phyloP scores from a whole-genome alignment of 2,113 vertebrate species.

The Edolisoma coerulescens region DNA sequence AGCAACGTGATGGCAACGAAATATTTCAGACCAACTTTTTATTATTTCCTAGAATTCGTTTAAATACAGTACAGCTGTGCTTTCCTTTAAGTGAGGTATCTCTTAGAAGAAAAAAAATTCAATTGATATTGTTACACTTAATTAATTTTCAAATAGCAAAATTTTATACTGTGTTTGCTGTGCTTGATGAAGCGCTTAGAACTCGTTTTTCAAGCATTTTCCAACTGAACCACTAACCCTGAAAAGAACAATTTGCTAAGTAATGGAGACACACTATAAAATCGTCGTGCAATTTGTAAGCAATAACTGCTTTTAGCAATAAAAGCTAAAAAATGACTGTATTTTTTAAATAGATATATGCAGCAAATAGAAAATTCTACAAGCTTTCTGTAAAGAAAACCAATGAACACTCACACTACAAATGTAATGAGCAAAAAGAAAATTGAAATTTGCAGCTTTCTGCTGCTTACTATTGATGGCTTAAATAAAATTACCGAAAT shows the following conservation, averaged over 20 bases:
- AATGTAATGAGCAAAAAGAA: conserved; percentile 21
- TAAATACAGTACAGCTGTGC: conserved; percentile 74
- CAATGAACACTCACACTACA: not conserved
- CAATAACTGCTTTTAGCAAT: not conserved
- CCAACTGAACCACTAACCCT: conserved; percentile 62
- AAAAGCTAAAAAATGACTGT: not conserved
- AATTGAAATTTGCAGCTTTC: conserved; percentile 2
- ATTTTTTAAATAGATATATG: conserved; percentile 39
- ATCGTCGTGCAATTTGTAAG: not conserved
- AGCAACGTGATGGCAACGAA: conserved; percentile 47
- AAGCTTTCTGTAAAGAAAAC: conserved; percentile 43
- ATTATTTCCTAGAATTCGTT: conserved; percentile 44
- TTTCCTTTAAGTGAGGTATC: conserved; percentile 79
- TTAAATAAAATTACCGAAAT: conserved; percentile 37
- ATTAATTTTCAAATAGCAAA: conserved; percentile 29
- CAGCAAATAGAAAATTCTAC: conserved; percentile 31
- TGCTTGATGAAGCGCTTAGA: conserved; percentile 67
- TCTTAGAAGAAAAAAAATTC: conserved; percentile 62
- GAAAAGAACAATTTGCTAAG: conserved; percentile 7
- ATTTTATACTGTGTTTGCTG: conserved; percentile 60
- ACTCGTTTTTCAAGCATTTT: conserved; percentile 41
- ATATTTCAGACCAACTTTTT: conserved; percentile 36
- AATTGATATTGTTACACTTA: conserved; percentile 42
- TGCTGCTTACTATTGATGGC: conserved; percentile 38
- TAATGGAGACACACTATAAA: conserved; percentile 48